phyloP scores from a whole-genome alignment of 2,797 vertebrate species.

The Molossus alvarezi region DNA sequence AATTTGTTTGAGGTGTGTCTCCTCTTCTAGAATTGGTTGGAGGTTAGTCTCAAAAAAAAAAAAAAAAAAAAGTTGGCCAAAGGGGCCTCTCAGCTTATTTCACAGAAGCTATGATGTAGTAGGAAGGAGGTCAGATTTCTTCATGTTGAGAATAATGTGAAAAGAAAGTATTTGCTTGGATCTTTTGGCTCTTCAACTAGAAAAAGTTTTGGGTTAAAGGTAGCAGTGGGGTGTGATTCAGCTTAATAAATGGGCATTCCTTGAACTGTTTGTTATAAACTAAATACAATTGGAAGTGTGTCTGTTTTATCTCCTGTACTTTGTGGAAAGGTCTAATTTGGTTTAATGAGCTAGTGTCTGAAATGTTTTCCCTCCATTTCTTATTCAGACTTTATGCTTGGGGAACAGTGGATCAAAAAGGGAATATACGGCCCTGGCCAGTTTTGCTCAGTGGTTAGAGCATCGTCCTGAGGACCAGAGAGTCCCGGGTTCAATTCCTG shows the following conservation, averaged over 20 bases:
- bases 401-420: constrained; percentile 17
- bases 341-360: constrained; percentile 63
- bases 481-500: no score
- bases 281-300: constrained; percentile 57
- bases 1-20: constrained; percentile 82
- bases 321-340: constrained; percentile 65
- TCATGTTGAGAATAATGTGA: constrained; percentile 80
- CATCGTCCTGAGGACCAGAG: no score
- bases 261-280: constrained; percentile 66
- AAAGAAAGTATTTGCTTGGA: constrained; percentile 78
- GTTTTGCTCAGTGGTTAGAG: no score
- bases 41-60: constrained; percentile 73
- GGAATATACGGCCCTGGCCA: not conserved
- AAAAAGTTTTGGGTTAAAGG: constrained; percentile 84
- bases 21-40: constrained; percentile 81
- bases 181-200: constrained; percentile 76
- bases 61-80: constrained; percentile 81
- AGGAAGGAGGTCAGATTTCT: constrained; percentile 84
- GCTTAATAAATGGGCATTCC: constrained; percentile 71
- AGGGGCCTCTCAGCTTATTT: constrained; percentile 81
- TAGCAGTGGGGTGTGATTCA: constrained; percentile 75
- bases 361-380: constrained; percentile 59
- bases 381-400: constrained; percentile 61
- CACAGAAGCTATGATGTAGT: constrained; percentile 81
- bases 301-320: constrained; percentile 29